These are phyloP conservation scores for Orchesellides sinensis DNA, from an alignment of 2,888 invertebrate species.

Conservation along the genomic window DNA sequence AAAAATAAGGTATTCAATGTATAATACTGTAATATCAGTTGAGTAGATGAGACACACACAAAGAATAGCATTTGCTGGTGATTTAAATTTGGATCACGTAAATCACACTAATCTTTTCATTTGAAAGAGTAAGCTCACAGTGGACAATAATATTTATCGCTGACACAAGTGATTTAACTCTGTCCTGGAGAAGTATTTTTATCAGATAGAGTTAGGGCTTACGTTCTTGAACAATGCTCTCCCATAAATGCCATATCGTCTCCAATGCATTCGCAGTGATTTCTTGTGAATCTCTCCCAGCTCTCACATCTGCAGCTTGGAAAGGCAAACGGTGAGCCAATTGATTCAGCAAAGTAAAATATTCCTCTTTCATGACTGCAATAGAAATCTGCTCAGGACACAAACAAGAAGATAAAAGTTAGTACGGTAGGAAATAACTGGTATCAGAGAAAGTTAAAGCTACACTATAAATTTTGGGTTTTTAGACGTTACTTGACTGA, in stretches of 20 bases:
- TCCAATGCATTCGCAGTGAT: conserved; percentile 53
- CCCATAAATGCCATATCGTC: conserved; percentile 65
- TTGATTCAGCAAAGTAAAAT: conserved; percentile 69
- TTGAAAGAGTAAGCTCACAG: conserved; percentile 31
- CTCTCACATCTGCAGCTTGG: conserved; percentile 66
- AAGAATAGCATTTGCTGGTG: no score
- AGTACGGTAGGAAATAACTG: background rate
- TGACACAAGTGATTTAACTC: conserved; percentile 47
- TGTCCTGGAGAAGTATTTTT: background rate
- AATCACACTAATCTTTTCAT: conserved; percentile 53
- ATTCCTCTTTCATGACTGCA: conserved; percentile 68
- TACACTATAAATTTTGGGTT: conserved; percentile 21
- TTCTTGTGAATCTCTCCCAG: conserved; percentile 50
- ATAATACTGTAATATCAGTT: no score
- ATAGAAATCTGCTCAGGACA: conserved; percentile 49
- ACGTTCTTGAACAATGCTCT: conserved; percentile 57
- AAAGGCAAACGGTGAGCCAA: conserved; percentile 68
- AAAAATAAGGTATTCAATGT: background rate
- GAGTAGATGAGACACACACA: no score
- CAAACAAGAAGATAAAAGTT: background rate
- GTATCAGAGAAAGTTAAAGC: background rate
- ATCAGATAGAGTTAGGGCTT: background rate
- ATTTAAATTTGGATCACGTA: conserved; percentile 30
- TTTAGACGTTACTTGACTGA: conserved; percentile 19
- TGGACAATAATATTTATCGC: conserved; percentile 59